Evolutionary conservation across 1,140 invertebrate species (phyloP).

Genomic region (Hypothenemus hampei): DNA sequence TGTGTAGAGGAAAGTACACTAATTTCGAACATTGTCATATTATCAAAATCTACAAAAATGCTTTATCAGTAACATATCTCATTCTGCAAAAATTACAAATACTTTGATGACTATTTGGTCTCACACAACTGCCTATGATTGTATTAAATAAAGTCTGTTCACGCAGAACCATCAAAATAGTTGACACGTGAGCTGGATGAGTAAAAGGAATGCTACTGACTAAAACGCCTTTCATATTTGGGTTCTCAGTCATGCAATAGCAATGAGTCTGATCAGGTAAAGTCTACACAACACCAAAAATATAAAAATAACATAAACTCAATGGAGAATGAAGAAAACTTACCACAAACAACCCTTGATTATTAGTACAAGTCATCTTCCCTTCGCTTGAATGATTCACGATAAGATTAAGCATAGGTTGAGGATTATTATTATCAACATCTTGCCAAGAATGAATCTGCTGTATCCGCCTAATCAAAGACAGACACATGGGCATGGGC

Average conservation of each 20-base stretch:
- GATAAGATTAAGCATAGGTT: slow-evolving; percentile 71
- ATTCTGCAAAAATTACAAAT: slow-evolving; percentile 26
- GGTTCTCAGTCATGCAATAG: slow-evolving; percentile 84
- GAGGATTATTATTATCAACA: slow-evolving; percentile 60
- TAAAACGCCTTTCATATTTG: slow-evolving; percentile 72
- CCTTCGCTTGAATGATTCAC: slow-evolving; percentile 67
- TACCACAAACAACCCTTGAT: slow-evolving; percentile 73
- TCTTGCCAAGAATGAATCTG: slow-evolving; percentile 67
- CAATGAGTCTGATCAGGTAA: slow-evolving; percentile 90
- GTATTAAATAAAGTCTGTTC: slow-evolving; percentile 92
- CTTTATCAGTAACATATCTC: slow-evolving; percentile 36
- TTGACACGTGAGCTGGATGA: slow-evolving; percentile 88
- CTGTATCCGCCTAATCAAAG: slow-evolving; percentile 67
- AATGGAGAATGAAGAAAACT: slow-evolving; percentile 41
- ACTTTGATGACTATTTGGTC: slow-evolving; percentile 71
- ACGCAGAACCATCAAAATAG: slow-evolving; percentile 76
- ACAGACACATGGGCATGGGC: slow-evolving; percentile 78
- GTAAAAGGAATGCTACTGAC: slow-evolving; percentile 85
- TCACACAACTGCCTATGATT: slow-evolving; percentile 79
- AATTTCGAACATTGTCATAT: slow-evolving; percentile 84
- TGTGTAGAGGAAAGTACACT: slow-evolving; percentile 84
- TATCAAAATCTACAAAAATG: slow-evolving; percentile 61
- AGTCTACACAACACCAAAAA: slow-evolving; percentile 58
- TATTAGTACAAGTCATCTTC: slow-evolving; percentile 62
- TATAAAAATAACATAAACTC: slow-evolving; percentile 5